These are phyloP conservation scores for Cavia aperea DNA, from an alignment of 2,113 vertebrate genomes.

Conservation along the genomic window DNA sequence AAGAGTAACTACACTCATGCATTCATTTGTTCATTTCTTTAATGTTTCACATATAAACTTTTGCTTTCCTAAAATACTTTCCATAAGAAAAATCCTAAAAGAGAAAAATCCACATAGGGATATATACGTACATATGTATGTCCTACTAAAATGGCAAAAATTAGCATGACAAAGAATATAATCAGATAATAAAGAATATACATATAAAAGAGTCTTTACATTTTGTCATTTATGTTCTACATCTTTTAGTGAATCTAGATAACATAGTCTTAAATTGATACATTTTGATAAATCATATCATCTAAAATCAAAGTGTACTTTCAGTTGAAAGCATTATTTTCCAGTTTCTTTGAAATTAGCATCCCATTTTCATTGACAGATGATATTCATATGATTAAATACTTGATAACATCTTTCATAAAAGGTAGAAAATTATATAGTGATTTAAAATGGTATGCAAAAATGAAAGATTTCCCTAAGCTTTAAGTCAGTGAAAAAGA, in stretches of 20 bases:
- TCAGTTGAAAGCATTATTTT: not conserved
- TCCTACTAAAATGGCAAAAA: not conserved
- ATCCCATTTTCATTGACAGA: not conserved
- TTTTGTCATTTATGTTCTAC: not conserved
- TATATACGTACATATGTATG: not conserved
- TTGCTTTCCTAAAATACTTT: not conserved
- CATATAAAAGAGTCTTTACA: not conserved
- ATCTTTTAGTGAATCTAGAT: not conserved
- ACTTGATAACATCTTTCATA: not conserved
- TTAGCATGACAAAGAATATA: not conserved
- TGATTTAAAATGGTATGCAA: not conserved
- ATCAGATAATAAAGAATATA: not conserved
- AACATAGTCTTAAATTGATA: not conserved
- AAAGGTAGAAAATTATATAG: not conserved
- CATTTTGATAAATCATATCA: not conserved
- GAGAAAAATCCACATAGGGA: not conserved
- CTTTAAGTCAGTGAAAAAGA: not conserved
- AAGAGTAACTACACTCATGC: not conserved
- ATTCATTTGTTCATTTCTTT: not conserved
- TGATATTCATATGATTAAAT: not conserved
- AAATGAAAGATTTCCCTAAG: not conserved
- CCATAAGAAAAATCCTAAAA: not conserved
- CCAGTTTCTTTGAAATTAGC: not conserved
- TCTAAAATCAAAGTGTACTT: not conserved
- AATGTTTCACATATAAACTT: not conserved